Evolutionary conservation across 2,888 invertebrate species (phyloP), one percentile per base, ranked within the genome.

Genomic region (Drosophila birchii): DNA sequence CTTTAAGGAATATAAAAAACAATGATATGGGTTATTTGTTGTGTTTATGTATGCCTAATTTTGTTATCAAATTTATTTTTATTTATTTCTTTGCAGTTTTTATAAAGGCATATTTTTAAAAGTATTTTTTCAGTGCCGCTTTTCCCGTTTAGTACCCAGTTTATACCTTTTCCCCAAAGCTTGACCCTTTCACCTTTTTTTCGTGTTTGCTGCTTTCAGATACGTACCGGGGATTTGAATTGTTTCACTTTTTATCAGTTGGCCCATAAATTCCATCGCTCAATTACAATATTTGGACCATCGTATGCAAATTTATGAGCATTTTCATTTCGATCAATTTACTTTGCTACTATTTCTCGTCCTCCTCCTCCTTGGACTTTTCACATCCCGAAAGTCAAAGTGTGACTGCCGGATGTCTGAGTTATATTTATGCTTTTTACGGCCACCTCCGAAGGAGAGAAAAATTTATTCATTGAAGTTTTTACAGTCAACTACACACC

Each of bases 381-480:
- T 6, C 44, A 29, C 56, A 36, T 26, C 18, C 23, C 5, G 16
- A 53, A 51, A 36, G 51, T 23, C 23, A 20, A 53, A 36, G 61
- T 76, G 34, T 69, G 63, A 63, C 64, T 58, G 75, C 68, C 55
- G 74, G 81, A 64, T 62, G 74, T 69, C 73, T 74, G 62, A 66
- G 73, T 88, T 88, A 83, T 84, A 86, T 88, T 84, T 88, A 84
- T 84, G 88, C 73, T 79, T 78, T 83, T 76, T 81, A 77, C 38
- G 18, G 51, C 55, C 49, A 87, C 34, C 43, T 36, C 36, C 36
- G 23, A 55, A 41, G 45, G 32, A 56, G 49, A 39, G 53, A 78
- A 82, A 86, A 88, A 88, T 90, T 90, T 89, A 88, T 88, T 88
- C 88, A 88, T 88, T 89, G 81, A 88, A 88, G 88, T 88, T 88